Conservation (phyloP, 2,113 vertebrate genomes). For the Sylvilagus bachmani region DNA sequence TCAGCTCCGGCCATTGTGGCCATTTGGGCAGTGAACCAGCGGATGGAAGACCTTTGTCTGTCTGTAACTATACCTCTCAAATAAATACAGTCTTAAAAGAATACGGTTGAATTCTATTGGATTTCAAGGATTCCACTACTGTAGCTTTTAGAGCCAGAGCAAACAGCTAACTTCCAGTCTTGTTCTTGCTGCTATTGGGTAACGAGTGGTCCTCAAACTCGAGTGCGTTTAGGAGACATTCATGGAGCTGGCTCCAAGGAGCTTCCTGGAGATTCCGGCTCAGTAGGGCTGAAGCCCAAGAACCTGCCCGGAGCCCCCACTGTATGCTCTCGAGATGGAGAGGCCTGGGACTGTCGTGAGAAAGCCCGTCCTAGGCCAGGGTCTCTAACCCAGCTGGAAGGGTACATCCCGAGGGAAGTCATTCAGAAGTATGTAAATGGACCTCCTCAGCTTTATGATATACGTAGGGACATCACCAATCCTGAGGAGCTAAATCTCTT, state of each 20-base stretch:
- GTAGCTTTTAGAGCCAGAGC: neutral
- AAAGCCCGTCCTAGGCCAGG: neutral
- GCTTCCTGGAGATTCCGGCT: neutral
- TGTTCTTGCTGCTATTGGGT: neutral
- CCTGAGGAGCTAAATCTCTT: neutral
- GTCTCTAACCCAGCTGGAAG: neutral
- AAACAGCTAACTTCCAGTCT: neutral
- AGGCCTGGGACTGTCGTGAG: neutral
- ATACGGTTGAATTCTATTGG: neutral
- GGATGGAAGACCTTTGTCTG: too few species aligned
- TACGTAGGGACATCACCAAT: too few species aligned
- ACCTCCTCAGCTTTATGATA: neutral
- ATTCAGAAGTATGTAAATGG: neutral
- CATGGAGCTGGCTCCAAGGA: rapidly evolving
- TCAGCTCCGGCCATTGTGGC: too few species aligned
- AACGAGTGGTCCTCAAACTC: neutral
- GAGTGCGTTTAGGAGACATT: neutral
- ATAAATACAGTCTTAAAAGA: too few species aligned
- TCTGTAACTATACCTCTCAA: too few species aligned
- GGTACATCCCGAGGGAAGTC: neutral
- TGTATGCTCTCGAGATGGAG: neutral
- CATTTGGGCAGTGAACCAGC: too few species aligned
- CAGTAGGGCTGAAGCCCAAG: neutral
- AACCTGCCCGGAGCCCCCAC: neutral
- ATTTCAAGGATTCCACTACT: neutral